Percentiles rank a stretch among this genome's conserved stretches.
These are phyloP conservation scores for Motacilla tschutschensis DNA, from an alignment of 2,113 vertebrate genomes.

Conservation along the genomic window DNA sequence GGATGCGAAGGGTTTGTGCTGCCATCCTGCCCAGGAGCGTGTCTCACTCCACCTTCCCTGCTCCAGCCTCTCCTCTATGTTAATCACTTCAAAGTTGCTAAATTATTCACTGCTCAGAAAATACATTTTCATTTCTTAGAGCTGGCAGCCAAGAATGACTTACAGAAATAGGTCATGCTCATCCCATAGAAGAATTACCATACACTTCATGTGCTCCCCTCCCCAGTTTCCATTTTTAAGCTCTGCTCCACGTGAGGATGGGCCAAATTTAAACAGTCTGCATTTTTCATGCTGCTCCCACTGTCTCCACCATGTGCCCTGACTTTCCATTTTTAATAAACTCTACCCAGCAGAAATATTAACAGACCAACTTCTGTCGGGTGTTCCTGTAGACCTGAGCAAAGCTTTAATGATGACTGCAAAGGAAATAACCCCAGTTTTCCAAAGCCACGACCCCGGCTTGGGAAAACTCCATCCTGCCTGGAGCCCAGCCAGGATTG, in stretches of 20 bases:
- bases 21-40: neutral
- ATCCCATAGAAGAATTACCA: conserved; percentile 38
- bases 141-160: conserved; percentile 7
- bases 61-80: neutral
- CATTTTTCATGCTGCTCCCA: conserved; percentile 13
- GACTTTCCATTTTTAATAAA: neutral
- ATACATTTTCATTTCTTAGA: conserved; percentile 16
- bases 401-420: neutral
- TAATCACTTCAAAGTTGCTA: conserved; percentile 12
- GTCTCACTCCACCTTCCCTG: neutral
- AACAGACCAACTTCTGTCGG: neutral
- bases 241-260: conserved; percentile 8
- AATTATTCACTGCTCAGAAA: conserved; percentile 51
- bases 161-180: conserved; percentile 52
- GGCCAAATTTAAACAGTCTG: conserved; percentile 22
- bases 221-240: conserved; percentile 28
- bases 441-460: neutral
- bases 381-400: accelerated
- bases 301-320: neutral
- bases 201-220: neutral
- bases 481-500: neutral
- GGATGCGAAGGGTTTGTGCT: neutral
- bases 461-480: neutral
- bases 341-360: neutral
- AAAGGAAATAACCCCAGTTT: neutral